A percentile compares a stretch with the other conserved stretches of the same genome.
These are phyloP conservation scores for Drosophila bunnanda DNA, from an alignment of 2,888 invertebrate species.

Conservation along the genomic window DNA sequence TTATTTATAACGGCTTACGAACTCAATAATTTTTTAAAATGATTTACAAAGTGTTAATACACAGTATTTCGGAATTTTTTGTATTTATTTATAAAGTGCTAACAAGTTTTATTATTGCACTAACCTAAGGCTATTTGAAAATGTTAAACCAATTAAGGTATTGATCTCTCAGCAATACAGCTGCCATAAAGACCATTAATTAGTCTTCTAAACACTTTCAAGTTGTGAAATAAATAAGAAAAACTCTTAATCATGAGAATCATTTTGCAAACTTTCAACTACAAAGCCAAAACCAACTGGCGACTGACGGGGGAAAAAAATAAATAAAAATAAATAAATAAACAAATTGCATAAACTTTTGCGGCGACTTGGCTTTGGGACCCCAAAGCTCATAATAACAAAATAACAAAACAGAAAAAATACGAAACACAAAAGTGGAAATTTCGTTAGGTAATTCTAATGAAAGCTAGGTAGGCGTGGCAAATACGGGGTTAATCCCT, in stretches of 20 bases:
- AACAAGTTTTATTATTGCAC: not conserved
- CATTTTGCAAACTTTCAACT: slow-evolving; percentile 14
- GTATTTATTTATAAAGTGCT: not conserved
- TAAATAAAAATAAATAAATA: slow-evolving; percentile 10
- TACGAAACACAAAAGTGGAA: slow-evolving; percentile 13
- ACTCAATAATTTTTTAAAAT: not conserved
- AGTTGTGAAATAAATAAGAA: not conserved
- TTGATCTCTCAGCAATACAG: slow-evolving; percentile 3
- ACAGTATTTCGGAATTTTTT: not conserved
- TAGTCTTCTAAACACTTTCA: slow-evolving; percentile 3
- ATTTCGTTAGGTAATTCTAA: slow-evolving; percentile 29
- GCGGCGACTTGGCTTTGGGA: slow-evolving; percentile 3
- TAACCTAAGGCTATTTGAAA: not conserved
- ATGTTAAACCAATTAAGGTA: slow-evolving; percentile 5
- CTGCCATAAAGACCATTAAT: slow-evolving; percentile 9
- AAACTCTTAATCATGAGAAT: slow-evolving; percentile 16
- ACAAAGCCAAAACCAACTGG: slow-evolving; percentile 16
- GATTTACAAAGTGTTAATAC: not conserved
- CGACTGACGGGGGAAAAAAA: slow-evolving; percentile 1
- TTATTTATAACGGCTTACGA: no score
- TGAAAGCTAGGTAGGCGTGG: slow-evolving; percentile 17
- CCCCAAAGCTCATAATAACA: not conserved
- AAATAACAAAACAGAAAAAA: slow-evolving; percentile 4
- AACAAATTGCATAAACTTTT: slow-evolving; percentile 37
- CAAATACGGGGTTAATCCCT: slow-evolving; percentile 16